Base-by-base conservation (phyloP, 92 coral and sea anemone species). In the Porites rus region DNA sequence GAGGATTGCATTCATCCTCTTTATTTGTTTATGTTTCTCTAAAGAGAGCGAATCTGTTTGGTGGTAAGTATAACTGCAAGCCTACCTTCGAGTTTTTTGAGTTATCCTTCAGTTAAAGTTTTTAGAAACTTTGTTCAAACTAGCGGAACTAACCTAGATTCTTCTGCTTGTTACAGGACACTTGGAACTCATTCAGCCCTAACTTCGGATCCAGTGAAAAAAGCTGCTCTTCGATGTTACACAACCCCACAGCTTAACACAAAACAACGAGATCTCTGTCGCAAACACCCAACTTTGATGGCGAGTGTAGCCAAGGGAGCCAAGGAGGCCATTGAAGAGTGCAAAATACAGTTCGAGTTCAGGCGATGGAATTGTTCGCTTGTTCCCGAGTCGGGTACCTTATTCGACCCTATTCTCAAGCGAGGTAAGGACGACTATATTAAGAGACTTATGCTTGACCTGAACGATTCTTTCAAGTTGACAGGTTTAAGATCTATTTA, bases 331-430 rank as follows among this genome's bases (percentile, higher is more conserved):
- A 88, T 95, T 2, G 82, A 93, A 10, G 99, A 95, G 78, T 97
- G 99, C 69, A 91, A 89, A 46, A 71, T 85, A 68, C 99, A 97
- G 92, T 96, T 97, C 64, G 96, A 91, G 31, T 87, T 84, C 20
- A 93, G 98, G 0, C 98, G 99, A 1, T 97, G 99, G 99, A 97
- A 97, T 69, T 97, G 99, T 66, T 97, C 99, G 0, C 88, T 93
- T 9, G 95, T 97, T 4, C 94, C 93, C 1, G 97, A 92, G 21
- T 96, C 98, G 2, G 99, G 99, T 1, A 89, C 96, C 9, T 59
- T 97, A 85, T 97, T 97, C 91, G 91, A 86, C 21, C 93, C 98
- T 18, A 94, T 96, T 58, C 88, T 97, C 51, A 88, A 89, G 22
- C 85, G 90, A 80, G 99, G 99, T 97, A 89, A 70, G 92, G 16